These are phyloP conservation scores for Seriola quinqueradiata DNA, from an alignment of 2,113 vertebrate species.

Conservation along the genomic window DNA sequence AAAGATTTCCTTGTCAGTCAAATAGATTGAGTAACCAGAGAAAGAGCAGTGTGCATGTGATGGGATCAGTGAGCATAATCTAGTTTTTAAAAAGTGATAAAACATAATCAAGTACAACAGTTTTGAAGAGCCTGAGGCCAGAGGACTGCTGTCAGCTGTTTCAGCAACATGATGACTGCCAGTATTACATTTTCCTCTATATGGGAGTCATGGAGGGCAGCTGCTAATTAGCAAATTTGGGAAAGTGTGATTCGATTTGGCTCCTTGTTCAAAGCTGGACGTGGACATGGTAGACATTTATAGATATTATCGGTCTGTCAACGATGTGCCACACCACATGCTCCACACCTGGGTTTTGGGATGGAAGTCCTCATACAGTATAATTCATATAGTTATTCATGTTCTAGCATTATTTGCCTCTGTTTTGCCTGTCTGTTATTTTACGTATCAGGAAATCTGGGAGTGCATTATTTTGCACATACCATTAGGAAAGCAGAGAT, in stretches of 20 bases:
- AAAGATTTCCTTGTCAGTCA: conserved; percentile 2
- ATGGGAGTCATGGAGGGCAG: not conserved
- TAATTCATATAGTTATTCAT: not conserved
- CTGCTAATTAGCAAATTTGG: conserved; percentile 41
- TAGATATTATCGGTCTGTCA: conserved; percentile 1
- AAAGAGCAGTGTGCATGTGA: not conserved
- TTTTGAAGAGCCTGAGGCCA: not conserved
- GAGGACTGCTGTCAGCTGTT: not conserved
- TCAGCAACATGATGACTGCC: conserved; percentile 2
- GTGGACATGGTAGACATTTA: not conserved
- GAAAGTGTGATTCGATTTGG: conserved; percentile 42
- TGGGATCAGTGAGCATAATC: conserved; percentile 3
- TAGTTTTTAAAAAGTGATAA: conserved; percentile 12
- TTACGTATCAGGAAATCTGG: not conserved
- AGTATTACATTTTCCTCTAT: conserved; percentile 10
- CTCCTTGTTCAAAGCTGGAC: conserved; percentile 24
- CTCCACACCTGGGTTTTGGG: not conserved
- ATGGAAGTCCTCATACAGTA: too few relatives aligned
- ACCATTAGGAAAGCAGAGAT: not conserved
- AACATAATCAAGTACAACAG: not conserved
- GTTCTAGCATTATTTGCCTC: too few relatives aligned
- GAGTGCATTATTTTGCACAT: not conserved
- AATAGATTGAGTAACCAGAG: not conserved
- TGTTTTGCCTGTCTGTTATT: not conserved
- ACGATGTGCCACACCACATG: conserved; percentile 1